These are phyloP conservation scores for Lepidotrigona ventralis DNA, from an alignment of 1,140 invertebrate species.

Conservation along the genomic window DNA sequence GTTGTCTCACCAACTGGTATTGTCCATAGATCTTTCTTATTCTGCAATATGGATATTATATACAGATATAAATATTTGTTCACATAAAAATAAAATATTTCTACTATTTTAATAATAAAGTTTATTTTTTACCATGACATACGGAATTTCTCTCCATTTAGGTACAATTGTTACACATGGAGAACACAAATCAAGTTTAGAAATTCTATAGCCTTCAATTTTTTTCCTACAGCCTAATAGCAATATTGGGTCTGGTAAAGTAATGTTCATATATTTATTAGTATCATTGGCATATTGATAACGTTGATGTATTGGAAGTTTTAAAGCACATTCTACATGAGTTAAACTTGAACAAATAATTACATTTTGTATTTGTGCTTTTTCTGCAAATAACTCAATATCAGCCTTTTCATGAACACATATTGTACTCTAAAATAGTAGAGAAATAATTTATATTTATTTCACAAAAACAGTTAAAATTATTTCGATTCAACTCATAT, in stretches of 20 bases:
- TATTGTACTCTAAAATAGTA: conserved; percentile 60
- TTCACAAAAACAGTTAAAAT: no score
- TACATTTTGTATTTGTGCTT: conserved; percentile 70
- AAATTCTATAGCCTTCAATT: conserved; percentile 67
- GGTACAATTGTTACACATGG: conserved; percentile 62
- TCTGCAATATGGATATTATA: neutral
- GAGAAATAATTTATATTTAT: neutral
- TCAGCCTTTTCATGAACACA: conserved; percentile 72
- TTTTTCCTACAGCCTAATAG: conserved; percentile 72
- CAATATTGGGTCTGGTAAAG: conserved; percentile 65
- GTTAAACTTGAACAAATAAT: conserved; percentile 67
- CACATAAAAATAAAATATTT: neutral
- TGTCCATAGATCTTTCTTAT: conserved; percentile 64
- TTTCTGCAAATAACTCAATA: conserved; percentile 74
- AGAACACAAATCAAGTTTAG: conserved; percentile 69
- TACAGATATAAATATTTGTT: neutral
- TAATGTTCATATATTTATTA: conserved; percentile 64
- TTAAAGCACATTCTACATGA: conserved; percentile 49
- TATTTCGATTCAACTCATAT: no score
- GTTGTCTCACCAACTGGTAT: conserved; percentile 71
- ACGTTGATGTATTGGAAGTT: conserved; percentile 75
- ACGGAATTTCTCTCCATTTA: conserved; percentile 74
- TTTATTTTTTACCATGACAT: conserved; percentile 62
- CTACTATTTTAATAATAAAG: neutral
- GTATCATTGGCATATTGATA: conserved; percentile 70